Evolutionary conservation across 2,113 vertebrate genomes (phyloP), one percentile per base, ranked within the genome.

Genomic region (Phodopus roborovskii): DNA sequence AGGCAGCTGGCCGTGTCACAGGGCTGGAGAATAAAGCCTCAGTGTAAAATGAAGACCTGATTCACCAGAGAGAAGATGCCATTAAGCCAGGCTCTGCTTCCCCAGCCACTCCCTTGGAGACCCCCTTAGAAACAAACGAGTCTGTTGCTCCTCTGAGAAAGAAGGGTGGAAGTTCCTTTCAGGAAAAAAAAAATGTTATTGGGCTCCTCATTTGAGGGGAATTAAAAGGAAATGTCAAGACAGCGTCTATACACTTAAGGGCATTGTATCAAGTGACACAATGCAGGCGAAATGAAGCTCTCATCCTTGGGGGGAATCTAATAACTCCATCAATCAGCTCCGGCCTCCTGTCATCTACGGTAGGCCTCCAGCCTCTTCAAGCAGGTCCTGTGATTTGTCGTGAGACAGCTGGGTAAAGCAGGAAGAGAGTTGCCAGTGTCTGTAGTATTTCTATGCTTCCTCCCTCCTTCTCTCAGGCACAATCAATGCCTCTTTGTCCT

Each of bases 1-100:
- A 98, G 98, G 98, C 98, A 99, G 98, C 98, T 99, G 98, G 98
- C 97, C 96, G 83, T 98, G 98, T 98, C 98, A 98, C 98, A 98
- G 98, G 98, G 97, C 97, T 98, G 98, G 98, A 98, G 98, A 98
- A 98, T 98, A 99, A 98, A 98, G 98, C 98, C 22, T 0, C 97
- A 98, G 98, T 99, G 98, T 99, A 96, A 96, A 97, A 97, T 58
- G 95, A 97, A 98, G 98, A 97, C 97, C 98, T 97, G 97, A 97
- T 98, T 97, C 97, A 97, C 97, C 97, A 96, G 97, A 98, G 98
- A 98, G 96, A 66, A 97, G 95, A 97, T 88, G 91, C 89, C 94
- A 86, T 96, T 71, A 97, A 98, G 95, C 95, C 88, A 97, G 97
- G 91, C 97, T 48, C 94, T 96, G 88, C 97, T 82, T 90, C 90